Evolutionary conservation across 2,888 invertebrate species (phyloP), one percentile per base, ranked within the genome.

Genomic region (Scaeva pyrastri): DNA sequence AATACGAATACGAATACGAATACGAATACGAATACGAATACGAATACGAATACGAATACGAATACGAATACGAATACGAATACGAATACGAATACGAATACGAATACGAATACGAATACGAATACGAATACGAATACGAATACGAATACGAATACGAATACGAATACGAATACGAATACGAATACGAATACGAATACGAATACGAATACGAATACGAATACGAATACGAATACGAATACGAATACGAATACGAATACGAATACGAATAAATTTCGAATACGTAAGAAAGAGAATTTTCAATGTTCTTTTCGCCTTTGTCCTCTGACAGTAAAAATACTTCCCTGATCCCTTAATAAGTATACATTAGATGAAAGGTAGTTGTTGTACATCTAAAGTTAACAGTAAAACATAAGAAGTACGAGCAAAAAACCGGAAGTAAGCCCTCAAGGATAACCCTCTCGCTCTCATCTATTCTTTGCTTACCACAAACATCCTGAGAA

Each of bases 361-460:
- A 45, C 4, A 11, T 10, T n/a, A 64, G 26, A 45, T 5, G 26
- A 45, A 62, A 14, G 23, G 23, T 55, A 45, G 45, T 26, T 26
- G 45, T 31, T 43, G 19, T 55, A 70, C 52, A 39, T 23, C 68
- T 58, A 56, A 66, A 66, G 77, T 78, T 70, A 86, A 86, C 86
- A 74, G 70, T 74, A 77, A 64, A 74, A 70, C 50, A 81, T 56
- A 81, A 74, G 77, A 74, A 77, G 55, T 60, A 82, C 73, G 76
- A 70, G 56, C 60, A 66, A 48, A 70, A 60, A 82, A 74, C 86
- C 77, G 86, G 86, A 86, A 86, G 81, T 86, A 66, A 86, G 71
- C 70, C 82, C 82, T 82, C 82, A 74, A 82, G 77, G 66, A 50
- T 74, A 81, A 73, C 66, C 50, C 73, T 70, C 75, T 58, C 58